Conservation (phyloP, 2,888 invertebrate species). For the Metalampra italica region DNA sequence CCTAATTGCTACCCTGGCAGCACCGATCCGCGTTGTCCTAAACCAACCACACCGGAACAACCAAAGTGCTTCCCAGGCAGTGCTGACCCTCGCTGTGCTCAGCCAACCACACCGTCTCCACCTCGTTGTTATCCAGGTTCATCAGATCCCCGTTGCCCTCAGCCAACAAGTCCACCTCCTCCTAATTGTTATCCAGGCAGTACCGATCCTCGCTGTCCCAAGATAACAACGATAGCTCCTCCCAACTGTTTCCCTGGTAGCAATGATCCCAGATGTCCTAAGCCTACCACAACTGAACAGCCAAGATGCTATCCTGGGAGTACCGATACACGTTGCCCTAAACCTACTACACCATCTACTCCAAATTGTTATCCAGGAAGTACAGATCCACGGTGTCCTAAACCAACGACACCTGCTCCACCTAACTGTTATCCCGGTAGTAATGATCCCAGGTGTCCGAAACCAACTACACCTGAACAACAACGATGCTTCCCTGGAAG, state of each 20-base stretch:
- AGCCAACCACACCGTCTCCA: conserved; percentile 16
- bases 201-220: conserved; percentile 28
- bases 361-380: conserved; percentile 31
- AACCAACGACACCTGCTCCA: conserved; percentile 13
- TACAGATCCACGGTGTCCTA: conserved; percentile 24
- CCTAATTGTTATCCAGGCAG: conserved; percentile 13
- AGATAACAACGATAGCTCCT: conserved; percentile 19
- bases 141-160: conserved; percentile 23
- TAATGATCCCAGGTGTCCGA: conserved; percentile 25
- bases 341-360: conserved; percentile 14
- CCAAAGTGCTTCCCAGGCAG: conserved; percentile 4
- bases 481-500: conserved; percentile 14
- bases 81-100: conserved; percentile 10
- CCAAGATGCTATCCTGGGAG: conserved; percentile 30
- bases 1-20: conserved; percentile 17
- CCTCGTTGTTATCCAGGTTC: conserved; percentile 30
- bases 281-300: conserved; percentile 19
- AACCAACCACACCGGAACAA: conserved; percentile 14
- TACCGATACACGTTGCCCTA: conserved; percentile 25
- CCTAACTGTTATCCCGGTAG: conserved; percentile 36
- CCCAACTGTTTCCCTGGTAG: conserved; percentile 19
- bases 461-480: conserved; percentile 13
- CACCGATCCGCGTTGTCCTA: conserved; percentile 33
- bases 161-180: conserved; percentile 18
- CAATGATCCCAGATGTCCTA: conserved; percentile 22